phyloP scores from a whole-genome alignment of 2,113 vertebrate genomes.

The Himantopus leucocephalus region DNA sequence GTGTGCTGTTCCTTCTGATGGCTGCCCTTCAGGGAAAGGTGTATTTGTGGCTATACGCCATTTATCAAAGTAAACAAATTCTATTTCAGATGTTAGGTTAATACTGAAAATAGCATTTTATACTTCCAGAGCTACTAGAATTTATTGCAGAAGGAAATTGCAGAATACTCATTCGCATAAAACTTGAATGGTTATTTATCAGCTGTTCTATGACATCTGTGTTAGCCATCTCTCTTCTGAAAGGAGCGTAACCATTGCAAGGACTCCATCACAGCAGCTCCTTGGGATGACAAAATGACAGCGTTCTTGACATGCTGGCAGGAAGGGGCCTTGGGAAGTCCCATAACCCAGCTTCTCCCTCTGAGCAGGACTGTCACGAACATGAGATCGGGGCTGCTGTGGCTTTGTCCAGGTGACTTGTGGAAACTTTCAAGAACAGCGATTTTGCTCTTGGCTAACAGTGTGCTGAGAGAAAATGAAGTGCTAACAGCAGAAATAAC shows the following conservation, averaged over 20 bases:
- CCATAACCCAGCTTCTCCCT: not conserved
- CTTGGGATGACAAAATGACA: not conserved
- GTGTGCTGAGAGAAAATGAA: not conserved
- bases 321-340: not conserved
- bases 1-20: not conserved
- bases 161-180: fast-evolving
- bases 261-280: not conserved
- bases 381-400: fast-evolving
- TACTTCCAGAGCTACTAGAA: not conserved
- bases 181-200: not conserved
- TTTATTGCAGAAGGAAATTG: not conserved
- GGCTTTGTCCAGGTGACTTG: not conserved
- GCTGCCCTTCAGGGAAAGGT: not conserved
- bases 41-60: not conserved
- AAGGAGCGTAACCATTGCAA: not conserved
- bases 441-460: not conserved
- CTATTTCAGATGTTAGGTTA: not conserved
- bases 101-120: not conserved
- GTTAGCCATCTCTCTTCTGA: not conserved
- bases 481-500: not conserved
- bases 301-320: not conserved
- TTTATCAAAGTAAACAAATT: not conserved
- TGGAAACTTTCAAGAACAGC: fast-evolving
- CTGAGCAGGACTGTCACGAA: fast-evolving
- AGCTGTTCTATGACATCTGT: not conserved